phyloP scores from a whole-genome alignment of 2,113 vertebrate species.

The Poicephalus meyeri region DNA sequence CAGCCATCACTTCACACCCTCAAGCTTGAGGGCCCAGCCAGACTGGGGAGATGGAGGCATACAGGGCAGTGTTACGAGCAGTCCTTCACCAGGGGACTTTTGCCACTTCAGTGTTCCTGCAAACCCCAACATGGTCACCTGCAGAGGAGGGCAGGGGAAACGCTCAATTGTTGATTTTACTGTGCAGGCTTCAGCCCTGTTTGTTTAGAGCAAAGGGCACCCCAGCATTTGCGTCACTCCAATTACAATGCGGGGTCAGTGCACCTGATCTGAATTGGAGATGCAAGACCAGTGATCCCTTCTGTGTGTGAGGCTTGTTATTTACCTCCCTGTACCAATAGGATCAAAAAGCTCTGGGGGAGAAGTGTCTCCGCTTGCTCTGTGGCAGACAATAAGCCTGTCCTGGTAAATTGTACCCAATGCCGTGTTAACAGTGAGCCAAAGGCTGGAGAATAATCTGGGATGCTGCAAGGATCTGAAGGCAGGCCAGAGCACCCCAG shows the following conservation, averaged over 20 bases:
- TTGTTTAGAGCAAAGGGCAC: conserved; percentile 49
- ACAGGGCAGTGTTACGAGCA: conserved; percentile 79
- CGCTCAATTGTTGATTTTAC: not conserved
- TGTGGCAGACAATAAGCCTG: not conserved
- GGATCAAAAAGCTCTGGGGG: not conserved
- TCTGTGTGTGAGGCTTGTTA: not conserved
- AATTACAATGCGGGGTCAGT: not conserved
- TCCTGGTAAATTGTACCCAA: not conserved
- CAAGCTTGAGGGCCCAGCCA: conserved; percentile 84
- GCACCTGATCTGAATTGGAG: not conserved
- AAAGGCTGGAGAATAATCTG: not conserved
- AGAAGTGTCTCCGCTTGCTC: not conserved
- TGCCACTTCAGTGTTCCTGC: conserved; percentile 78
- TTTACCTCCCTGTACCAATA: not conserved
- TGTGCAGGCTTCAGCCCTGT: not conserved
- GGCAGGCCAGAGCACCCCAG: not conserved
- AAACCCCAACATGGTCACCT: conserved; percentile 86
- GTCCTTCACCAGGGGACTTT: conserved; percentile 33
- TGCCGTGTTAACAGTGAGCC: accelerated
- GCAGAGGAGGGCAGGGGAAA: not conserved
- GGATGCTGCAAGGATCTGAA: not conserved
- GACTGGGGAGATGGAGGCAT: conserved; percentile 24
- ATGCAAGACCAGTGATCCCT: not conserved
- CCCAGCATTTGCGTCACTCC: not conserved
- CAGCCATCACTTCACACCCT: conserved; percentile 65